Evolutionary conservation across 92 coral and sea anemone genomes (phyloP), one percentile per base, ranked within the genome.

Genomic region (Chrysogorgia sp.): DNA sequence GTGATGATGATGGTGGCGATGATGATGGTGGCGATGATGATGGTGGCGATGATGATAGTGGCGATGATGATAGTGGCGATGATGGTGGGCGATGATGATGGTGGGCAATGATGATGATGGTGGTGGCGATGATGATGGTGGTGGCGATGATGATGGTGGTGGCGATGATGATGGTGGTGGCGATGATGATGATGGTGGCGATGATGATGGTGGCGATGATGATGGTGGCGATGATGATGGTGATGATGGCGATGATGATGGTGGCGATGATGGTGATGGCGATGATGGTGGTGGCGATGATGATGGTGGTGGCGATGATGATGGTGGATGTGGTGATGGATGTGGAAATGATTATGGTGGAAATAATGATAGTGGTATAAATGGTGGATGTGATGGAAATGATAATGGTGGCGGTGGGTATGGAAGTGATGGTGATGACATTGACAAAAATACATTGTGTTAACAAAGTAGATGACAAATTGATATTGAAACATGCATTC

Each of bases 41-140:
- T 29, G 52, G 63, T 48, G 33, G 28, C 47, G 32, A 29, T 41
- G 76, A 20, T 79, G 19, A 12, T 30, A 30, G 59, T 63, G 64
- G 37, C 48, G 62, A 17, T 43, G 64, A 10, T 3, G 52, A 14
- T 20, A 17, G 22, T 49, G 66, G 29, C 14, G 53, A 12, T 34
- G 57, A 33, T 62, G 68, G 23, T 23, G 68, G 68, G 15, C 17
- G 32, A 37, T 37, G 43, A 37, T 12, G 12, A 12, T 37, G 12
- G 43, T 37, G n/a, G 43, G 43, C 12, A 37, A 37, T 37, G 12
- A 12, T 37, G 43, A 4, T 37, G 43, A 37, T 12, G 12, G 43
- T 37, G 12, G 43, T 37, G 43, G 43, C 12, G 12, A 37, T 37
- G 12, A 12, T 37, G 43, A 4, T 37, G 5, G 6, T 37, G 43